Base-by-base conservation (phyloP, 2,113 vertebrate species). In the Mobula hypostoma region DNA sequence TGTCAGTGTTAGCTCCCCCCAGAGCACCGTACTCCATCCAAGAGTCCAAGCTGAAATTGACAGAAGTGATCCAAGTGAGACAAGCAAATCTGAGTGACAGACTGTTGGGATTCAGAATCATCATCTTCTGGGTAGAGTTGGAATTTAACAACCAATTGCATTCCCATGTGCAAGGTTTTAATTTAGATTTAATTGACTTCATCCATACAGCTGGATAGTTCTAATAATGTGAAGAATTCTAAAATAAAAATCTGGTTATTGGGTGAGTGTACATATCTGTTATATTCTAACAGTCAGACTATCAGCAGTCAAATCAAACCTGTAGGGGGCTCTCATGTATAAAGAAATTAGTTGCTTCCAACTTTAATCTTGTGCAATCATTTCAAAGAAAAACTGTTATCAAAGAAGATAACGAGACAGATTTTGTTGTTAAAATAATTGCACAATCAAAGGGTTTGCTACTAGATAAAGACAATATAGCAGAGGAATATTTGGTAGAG, bases 261-360 rank as follows among this genome's bases (percentile, higher is more conserved):
- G 27, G 24, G 83, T 61, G 61, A 61, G 56, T 70, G n/a, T 70
- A 70, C 88, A 48, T 74, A 72, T 56, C 36, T 48, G 8, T 74
- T 56, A 56, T 29, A 74, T 56, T 21, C 56, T 27, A 87, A 66
- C 5, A 90, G 29, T 8, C 58, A 68, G 29, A 76, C 11, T 14
- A 72, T 76, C 40, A 29, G 14, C n/a, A 76, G 36, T 56, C 68
- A 93, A 56, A 56, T 48, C 68, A 93, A 93, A 93, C 91, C 91
- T 93, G 91, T 93, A 93, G 91, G 91, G 91, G 91, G 91, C 91
- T 93, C 91, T 32, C 68, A 76, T 93, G 91, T 93, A 93, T 74
- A 74, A 76, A 72, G 40, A 93, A 93, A 93, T 93, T 29, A 93
- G 85, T 90, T 56, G 40, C 68, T 93, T 93, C 36, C 24, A 70